These are phyloP conservation scores for Semicossyphus pulcher DNA, from an alignment of 2,113 vertebrate species.

Conservation along the genomic window DNA sequence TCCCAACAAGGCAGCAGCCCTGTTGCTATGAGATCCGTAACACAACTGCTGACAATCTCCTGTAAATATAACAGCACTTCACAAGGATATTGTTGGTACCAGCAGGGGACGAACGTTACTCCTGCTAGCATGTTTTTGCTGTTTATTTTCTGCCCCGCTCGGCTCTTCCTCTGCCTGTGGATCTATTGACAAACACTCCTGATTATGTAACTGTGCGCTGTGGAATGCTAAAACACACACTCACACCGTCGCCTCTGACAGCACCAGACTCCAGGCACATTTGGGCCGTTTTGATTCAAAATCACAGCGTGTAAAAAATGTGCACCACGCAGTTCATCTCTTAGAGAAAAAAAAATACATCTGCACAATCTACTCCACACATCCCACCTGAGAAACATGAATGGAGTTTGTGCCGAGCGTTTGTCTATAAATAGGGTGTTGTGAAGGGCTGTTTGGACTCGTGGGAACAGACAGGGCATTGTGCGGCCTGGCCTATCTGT, in stretches of 20 bases:
- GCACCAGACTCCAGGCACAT: slow-evolving; percentile 5
- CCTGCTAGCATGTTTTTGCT: neutral
- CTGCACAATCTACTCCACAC: neutral
- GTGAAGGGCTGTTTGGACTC: slow-evolving; percentile 51
- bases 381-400: slow-evolving; percentile 52
- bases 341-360: neutral
- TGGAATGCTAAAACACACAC: slow-evolving; percentile 17
- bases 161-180: slow-evolving; percentile 30
- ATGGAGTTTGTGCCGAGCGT: slow-evolving; percentile 38
- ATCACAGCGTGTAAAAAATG: neutral
- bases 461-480: slow-evolving; percentile 75
- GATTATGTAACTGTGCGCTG: slow-evolving; percentile 45
- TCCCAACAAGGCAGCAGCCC: neutral
- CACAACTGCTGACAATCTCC: slow-evolving; percentile 13
- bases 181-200: slow-evolving; percentile 55
- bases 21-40: slow-evolving; percentile 60
- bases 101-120: neutral
- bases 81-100: slow-evolving; percentile 4
- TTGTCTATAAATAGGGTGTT: slow-evolving; percentile 71
- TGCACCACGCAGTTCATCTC: neutral
- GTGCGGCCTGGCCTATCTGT: slow-evolving; percentile 60
- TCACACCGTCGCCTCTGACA: neutral
- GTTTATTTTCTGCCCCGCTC: slow-evolving; percentile 21
- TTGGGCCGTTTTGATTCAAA: neutral
- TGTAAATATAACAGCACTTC: slow-evolving; percentile 1